Conservation (phyloP, 2,113 vertebrate species). For the Zapornia atra region DNA sequence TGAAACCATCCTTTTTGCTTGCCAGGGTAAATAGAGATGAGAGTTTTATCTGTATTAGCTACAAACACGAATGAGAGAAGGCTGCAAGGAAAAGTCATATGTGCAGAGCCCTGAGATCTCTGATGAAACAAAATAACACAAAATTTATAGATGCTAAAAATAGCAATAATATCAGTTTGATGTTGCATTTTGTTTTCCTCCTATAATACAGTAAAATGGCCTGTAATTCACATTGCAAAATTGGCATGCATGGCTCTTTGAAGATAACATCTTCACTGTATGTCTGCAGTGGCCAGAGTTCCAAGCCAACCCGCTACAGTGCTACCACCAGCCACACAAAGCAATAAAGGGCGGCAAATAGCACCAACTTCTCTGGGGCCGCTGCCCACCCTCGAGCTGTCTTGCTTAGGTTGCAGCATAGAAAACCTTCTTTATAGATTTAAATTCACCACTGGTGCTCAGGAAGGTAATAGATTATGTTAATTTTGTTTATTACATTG, state of each 20-base stretch:
- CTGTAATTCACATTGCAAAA: constrained; percentile 47
- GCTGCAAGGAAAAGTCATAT: neutral
- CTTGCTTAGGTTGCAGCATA: neutral
- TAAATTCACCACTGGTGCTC: neutral
- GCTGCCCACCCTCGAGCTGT: neutral
- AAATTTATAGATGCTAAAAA: constrained; percentile 59
- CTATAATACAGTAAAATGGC: constrained; percentile 30
- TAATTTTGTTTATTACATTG: neutral
- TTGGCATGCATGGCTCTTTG: constrained; percentile 29
- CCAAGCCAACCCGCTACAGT: neutral
- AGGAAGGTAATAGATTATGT: neutral
- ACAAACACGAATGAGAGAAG: neutral
- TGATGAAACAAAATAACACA: constrained; percentile 59
- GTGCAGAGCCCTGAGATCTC: neutral
- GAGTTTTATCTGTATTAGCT: neutral
- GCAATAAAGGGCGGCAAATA: neutral
- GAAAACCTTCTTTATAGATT: neutral
- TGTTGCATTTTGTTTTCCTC: constrained; percentile 49
- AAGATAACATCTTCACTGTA: neutral
- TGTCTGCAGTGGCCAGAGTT: constrained; percentile 7
- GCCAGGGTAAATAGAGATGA: neutral
- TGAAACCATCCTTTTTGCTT: neutral
- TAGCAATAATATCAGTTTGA: constrained; percentile 23
- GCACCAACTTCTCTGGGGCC: neutral
- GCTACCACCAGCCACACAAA: neutral